These are phyloP conservation scores for Alethe castanea DNA, from an alignment of 2,113 vertebrate species.

Conservation along the genomic window DNA sequence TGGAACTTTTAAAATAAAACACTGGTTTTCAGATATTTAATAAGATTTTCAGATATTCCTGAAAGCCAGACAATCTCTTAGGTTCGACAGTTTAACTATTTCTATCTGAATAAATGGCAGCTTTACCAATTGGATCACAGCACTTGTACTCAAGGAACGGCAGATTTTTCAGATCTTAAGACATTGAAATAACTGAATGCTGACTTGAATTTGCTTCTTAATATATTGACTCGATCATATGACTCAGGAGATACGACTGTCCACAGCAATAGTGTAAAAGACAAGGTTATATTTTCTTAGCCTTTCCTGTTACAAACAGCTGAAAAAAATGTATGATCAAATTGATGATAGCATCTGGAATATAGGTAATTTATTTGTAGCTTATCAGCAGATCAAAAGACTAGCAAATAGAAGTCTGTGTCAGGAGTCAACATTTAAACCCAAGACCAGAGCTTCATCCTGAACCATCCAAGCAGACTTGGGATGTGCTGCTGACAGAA, in stretches of 20 bases:
- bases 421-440: background rate
- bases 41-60: background rate
- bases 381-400: background rate
- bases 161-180: background rate
- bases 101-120: background rate
- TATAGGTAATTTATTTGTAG: background rate
- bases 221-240: background rate
- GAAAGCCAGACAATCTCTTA: background rate
- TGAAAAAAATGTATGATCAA: background rate
- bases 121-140: background rate
- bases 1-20: background rate
- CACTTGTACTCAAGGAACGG: background rate
- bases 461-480: background rate
- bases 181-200: background rate
- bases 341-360: background rate
- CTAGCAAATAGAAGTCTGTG: background rate
- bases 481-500: background rate
- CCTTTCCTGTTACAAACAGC: background rate
- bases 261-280: background rate
- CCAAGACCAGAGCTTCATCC: background rate
- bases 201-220: background rate
- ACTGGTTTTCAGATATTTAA: background rate
- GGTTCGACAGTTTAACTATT: background rate
- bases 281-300: background rate
- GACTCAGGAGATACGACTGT: background rate